A percentile compares a stretch with the other conserved stretches of the same genome.
These are phyloP conservation scores for Syngnathus rostellatus DNA, from an alignment of 2,797 vertebrate genomes.

Conservation along the genomic window DNA sequence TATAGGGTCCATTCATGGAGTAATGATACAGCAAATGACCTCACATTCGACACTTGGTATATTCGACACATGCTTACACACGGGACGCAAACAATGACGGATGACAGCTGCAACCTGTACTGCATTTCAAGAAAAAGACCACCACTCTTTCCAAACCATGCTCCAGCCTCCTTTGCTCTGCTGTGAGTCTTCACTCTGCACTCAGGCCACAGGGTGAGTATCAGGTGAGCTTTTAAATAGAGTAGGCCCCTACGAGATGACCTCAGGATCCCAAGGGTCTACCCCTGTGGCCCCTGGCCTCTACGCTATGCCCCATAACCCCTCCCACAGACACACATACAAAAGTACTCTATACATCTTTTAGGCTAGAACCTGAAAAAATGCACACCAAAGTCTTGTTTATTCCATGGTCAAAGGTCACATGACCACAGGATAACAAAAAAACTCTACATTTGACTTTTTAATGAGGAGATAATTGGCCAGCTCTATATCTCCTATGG, in stretches of 20 bases:
- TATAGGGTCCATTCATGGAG: neutral
- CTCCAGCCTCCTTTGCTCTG: slow-evolving; percentile 30
- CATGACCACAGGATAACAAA: too few relatives aligned
- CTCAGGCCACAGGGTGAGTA: slow-evolving; percentile 70
- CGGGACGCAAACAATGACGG: slow-evolving; percentile 27
- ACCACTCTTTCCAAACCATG: slow-evolving; percentile 7
- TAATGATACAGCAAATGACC: slow-evolving; percentile 17
- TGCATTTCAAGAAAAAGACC: slow-evolving; percentile 7
- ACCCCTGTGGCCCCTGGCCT: slow-evolving; percentile 59
- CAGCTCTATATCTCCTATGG: too few relatives aligned
- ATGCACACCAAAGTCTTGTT: neutral
- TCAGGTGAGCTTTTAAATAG: slow-evolving; percentile 79
- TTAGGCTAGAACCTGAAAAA: neutral
- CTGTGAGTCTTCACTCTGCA: slow-evolving; percentile 73
- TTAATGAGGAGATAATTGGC: too few relatives aligned
- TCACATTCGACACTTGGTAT: neutral
- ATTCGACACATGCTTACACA: slow-evolving; percentile 5
- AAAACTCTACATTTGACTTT: too few relatives aligned
- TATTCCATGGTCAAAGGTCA: slow-evolving; percentile 29
- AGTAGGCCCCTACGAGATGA: slow-evolving; percentile 61
- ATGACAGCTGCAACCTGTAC: slow-evolving; percentile 55
- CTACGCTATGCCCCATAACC: slow-evolving; percentile 39
- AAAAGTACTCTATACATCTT: too few relatives aligned
- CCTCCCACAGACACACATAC: slow-evolving; percentile 18
- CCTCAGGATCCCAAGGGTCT: slow-evolving; percentile 66